These are phyloP conservation scores for Pachyseris speciosa DNA, from an alignment of 64 coral and sea anemone species.

Conservation along the genomic window DNA sequence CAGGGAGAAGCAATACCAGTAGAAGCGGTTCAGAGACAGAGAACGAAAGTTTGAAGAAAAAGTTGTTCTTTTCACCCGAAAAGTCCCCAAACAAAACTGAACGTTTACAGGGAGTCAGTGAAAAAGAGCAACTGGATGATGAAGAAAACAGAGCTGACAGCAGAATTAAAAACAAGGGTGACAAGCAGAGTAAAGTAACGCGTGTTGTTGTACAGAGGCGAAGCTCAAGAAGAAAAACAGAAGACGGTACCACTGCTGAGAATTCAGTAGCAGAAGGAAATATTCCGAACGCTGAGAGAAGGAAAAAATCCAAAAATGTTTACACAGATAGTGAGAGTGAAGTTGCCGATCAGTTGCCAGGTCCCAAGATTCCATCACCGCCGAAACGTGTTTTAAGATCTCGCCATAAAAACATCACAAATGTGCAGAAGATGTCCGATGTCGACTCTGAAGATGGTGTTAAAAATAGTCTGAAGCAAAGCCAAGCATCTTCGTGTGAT, in stretches of 20 bases:
- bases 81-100: background rate
- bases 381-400: slow-evolving; percentile 23
- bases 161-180: background rate
- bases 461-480: background rate
- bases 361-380: background rate
- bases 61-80: slow-evolving; percentile 19
- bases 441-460: background rate
- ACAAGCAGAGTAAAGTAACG: background rate
- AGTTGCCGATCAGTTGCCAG: background rate
- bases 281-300: background rate
- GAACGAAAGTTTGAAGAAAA: background rate
- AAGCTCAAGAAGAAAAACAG: background rate
- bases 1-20: background rate
- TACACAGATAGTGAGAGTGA: background rate
- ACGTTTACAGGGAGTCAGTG: background rate
- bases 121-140: background rate
- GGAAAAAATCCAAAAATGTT: background rate
- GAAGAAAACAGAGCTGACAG: background rate
- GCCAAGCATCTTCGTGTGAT: background rate
- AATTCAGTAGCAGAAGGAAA: background rate
- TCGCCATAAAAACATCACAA: background rate
- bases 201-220: background rate
- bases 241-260: background rate
- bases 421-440: background rate
- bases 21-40: background rate